Conservation (phyloP, 2,113 vertebrate species). For the Egretta garzetta region DNA sequence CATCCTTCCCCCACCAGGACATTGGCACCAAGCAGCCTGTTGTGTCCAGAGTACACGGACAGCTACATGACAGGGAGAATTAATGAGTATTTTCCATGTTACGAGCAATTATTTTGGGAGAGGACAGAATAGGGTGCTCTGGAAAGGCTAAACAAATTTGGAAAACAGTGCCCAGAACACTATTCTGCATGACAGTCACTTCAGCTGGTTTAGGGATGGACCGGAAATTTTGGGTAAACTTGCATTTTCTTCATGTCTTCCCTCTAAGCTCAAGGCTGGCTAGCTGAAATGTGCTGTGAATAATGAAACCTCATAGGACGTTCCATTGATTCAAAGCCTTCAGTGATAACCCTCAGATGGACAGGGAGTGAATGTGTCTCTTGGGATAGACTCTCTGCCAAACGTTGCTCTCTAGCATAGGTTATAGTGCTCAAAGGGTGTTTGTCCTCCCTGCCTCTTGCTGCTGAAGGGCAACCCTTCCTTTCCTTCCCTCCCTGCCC, state of each 20-base stretch:
- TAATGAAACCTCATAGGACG: background rate
- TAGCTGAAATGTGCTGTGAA: background rate
- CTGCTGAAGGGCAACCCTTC: background rate
- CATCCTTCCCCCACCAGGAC: background rate
- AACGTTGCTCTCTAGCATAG: background rate
- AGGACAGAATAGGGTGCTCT: background rate
- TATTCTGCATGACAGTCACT: background rate
- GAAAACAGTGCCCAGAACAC: background rate
- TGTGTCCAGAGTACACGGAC: background rate
- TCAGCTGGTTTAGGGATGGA: background rate
- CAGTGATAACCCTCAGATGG: background rate
- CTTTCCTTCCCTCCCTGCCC: background rate
- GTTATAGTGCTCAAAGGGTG: background rate
- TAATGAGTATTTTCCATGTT: background rate
- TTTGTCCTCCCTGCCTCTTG: background rate
- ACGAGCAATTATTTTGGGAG: background rate
- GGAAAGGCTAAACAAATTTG: background rate
- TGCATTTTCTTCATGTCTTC: background rate
- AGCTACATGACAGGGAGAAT: background rate
- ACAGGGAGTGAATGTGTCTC: background rate
- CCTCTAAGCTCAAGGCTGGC: background rate
- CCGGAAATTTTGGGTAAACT: background rate
- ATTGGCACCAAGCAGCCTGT: background rate
- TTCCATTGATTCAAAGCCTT: background rate
- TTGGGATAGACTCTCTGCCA: background rate